These are phyloP conservation scores for Periophthalmus modestus DNA, from an alignment of 2,113 vertebrate genomes.

Conservation along the genomic window DNA sequence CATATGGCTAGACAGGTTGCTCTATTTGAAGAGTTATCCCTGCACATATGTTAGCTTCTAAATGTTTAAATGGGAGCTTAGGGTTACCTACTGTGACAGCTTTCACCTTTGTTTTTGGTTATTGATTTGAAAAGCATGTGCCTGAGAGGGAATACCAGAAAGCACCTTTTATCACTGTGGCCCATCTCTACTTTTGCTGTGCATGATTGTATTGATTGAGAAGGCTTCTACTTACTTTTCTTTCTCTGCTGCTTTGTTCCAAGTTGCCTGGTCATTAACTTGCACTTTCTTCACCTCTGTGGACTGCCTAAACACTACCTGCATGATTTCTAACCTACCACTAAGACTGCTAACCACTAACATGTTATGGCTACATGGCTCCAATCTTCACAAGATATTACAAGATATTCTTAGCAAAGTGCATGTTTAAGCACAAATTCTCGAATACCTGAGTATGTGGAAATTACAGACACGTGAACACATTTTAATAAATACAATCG, in stretches of 20 bases:
- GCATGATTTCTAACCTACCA: conserved; percentile 51
- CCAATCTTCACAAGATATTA: conserved; percentile 36
- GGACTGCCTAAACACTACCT: conserved; percentile 63
- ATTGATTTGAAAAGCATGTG: conserved; percentile 34
- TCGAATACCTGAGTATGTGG: conserved; percentile 1
- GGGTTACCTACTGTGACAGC: conserved; percentile 44
- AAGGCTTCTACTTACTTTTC: conserved; percentile 31
- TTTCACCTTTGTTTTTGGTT: conserved; percentile 21
- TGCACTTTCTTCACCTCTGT: conserved; percentile 57
- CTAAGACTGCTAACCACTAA: conserved; percentile 59
- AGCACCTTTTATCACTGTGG: conserved; percentile 14
- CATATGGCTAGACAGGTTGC: conserved; percentile 58
- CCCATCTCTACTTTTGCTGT: conserved; percentile 12
- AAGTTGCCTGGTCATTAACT: conserved; percentile 63
- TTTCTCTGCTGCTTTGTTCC: conserved; percentile 37
- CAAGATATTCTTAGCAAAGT: conserved; percentile 26
- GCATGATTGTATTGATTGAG: conserved; percentile 38
- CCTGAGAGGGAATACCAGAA: conserved; percentile 10
- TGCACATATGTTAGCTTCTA: conserved; percentile 62
- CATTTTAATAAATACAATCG: not conserved
- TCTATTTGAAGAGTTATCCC: conserved; percentile 42
- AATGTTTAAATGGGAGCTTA: conserved; percentile 57
- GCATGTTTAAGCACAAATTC: conserved; percentile 27
- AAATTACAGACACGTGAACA: conserved; percentile 1
- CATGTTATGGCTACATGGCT: conserved; percentile 47